Base-by-base conservation (phyloP, 2,113 vertebrate species). In the Nycticebus coucang region DNA sequence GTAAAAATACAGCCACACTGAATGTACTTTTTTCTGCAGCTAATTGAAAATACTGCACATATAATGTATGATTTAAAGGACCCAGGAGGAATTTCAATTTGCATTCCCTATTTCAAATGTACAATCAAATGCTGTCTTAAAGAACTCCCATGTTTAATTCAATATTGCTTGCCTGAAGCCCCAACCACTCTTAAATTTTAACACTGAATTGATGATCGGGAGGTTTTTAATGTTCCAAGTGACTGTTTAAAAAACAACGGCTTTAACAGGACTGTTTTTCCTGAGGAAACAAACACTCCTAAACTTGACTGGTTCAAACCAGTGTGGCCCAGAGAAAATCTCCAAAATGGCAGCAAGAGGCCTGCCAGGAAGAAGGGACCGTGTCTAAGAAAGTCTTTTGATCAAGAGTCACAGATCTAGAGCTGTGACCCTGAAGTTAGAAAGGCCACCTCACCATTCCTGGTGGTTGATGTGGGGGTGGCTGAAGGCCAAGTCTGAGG, bases 41-140 rank as follows among this genome's bases (percentile, higher is more conserved):
- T 97, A 98, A 97, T 96, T 98, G 97, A 98, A 98, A 97, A 96
- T 96, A 97, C 93, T 69, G 93, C 96, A 95, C 96, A 59, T 97
- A 96, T 96, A 97, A 96, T 93, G 93, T 53, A 96, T 95, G 97
- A 97, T 96, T 96, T 94, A 97, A 97, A 97, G 96, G 62, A 92
- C 97, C 95, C 97, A 88, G 89, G 96, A 97, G 97, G 95, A 97
- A 96, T 97, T 96, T 96, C 89, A 92, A 97, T 96, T 94, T 96
- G 94, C 53, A 93, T 94, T 97, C 91, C 93, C 83, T 95, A 37
- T 95, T 96, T 97, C 82, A 96, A 97, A 95, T 75, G 93, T 95
- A 95, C 87, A 97, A 86, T 95, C 97, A 83, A 97, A 91, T 3
- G 87, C 93, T 96, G 81, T 96, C 93, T 96, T 93, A 93, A 95